A percentile compares a stretch with the other conserved stretches of the same genome.
phyloP scores from a whole-genome alignment of 2,888 invertebrate species.

The Sicus ferrugineus region DNA sequence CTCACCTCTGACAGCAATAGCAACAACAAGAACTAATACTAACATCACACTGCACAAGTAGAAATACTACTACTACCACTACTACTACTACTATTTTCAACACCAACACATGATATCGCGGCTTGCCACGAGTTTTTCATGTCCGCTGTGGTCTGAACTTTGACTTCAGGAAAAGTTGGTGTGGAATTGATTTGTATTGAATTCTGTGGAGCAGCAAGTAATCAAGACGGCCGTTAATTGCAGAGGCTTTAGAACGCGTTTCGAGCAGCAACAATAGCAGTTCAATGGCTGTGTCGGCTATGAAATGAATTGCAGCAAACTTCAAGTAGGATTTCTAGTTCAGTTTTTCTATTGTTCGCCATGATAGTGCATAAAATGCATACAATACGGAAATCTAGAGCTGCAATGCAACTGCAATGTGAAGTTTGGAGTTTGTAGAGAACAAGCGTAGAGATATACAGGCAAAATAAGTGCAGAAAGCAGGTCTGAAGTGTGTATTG shows the following conservation, averaged over 20 bases:
- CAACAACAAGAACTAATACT: neutral
- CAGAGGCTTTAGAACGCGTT: neutral
- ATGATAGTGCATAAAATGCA: too few species aligned
- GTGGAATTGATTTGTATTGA: slow-evolving; percentile 18
- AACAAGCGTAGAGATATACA: too few species aligned
- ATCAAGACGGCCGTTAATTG: slow-evolving; percentile 14
- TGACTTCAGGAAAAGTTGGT: slow-evolving; percentile 18
- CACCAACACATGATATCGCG: neutral
- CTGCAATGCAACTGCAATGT: too few species aligned
- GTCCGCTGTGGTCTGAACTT: slow-evolving; percentile 15
- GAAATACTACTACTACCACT: neutral
- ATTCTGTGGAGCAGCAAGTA: neutral
- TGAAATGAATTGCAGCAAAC: neutral
- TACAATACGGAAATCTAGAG: too few species aligned
- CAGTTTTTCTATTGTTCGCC: too few species aligned
- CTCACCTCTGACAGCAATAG: neutral
- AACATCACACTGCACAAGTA: neutral
- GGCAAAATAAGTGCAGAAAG: too few species aligned
- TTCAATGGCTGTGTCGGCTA: slow-evolving; percentile 4
- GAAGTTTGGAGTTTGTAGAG: too few species aligned
- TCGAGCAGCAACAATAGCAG: neutral
- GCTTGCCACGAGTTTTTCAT: slow-evolving; percentile 9
- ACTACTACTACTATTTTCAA: neutral
- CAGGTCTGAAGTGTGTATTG: too few species aligned
- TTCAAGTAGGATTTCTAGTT: neutral